phyloP scores from a whole-genome alignment of 1,140 invertebrate genomes.

The Eumaeus atala region DNA sequence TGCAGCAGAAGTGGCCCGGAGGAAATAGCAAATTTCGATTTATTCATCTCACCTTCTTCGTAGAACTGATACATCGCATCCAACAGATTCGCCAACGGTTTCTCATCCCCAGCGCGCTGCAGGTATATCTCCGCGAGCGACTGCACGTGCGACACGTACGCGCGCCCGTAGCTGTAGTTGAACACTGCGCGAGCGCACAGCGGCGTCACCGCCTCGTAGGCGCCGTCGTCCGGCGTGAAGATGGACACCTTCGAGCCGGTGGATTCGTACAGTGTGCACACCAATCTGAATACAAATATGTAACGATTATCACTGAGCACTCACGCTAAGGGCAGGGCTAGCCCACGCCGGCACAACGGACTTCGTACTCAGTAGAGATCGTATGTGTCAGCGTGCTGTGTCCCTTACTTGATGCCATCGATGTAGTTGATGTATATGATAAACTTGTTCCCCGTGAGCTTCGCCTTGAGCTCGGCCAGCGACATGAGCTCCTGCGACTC shows the following conservation, averaged over 20 bases:
- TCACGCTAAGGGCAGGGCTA: too few species aligned
- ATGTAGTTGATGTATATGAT: constrained; percentile 77
- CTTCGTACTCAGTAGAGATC: too few species aligned
- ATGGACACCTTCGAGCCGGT: constrained; percentile 76
- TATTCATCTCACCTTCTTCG: constrained; percentile 67
- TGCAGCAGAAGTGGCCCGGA: too few species aligned
- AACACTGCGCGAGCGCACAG: constrained; percentile 76
- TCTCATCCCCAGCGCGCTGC: constrained; percentile 67
- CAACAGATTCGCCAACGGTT: constrained; percentile 64
- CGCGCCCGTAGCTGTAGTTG: constrained; percentile 64
- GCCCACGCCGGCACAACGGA: too few species aligned
- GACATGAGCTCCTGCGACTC: constrained; percentile 38
- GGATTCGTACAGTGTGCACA: constrained; percentile 75
- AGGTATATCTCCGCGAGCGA: constrained; percentile 76
- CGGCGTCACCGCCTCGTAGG: constrained; percentile 67
- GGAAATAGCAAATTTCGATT: too few species aligned
- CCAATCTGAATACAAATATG: constrained; percentile 64
- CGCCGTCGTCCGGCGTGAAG: constrained; percentile 62
- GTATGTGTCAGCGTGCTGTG: too few species aligned
- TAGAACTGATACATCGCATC: constrained; percentile 77
- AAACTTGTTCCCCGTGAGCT: constrained; percentile 54
- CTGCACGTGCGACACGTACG: constrained; percentile 68
- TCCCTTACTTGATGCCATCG: constrained; percentile 73
- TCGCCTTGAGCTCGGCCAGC: constrained; percentile 46
- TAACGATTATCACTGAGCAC: too few species aligned